Percentiles rank a stretch among this genome's conserved stretches.
Conservation (phyloP, 2,888 invertebrate species). For the Ormyrus pomaceus region DNA sequence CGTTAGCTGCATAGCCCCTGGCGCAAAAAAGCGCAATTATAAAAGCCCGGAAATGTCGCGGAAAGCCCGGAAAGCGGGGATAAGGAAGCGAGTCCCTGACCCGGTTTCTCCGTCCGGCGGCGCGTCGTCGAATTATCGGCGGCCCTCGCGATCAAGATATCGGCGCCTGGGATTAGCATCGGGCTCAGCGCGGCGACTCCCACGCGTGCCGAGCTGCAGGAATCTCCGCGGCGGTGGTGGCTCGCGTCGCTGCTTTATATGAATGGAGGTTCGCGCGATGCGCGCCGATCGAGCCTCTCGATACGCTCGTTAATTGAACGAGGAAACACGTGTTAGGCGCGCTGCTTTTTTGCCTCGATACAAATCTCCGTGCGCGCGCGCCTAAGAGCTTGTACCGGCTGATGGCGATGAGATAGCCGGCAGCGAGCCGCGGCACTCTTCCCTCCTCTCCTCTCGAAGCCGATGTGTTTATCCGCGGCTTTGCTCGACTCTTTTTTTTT, state of each 20-base stretch:
- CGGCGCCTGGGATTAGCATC: constrained; percentile 29
- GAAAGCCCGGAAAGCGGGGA: constrained; percentile 30
- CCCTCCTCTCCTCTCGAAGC: no score
- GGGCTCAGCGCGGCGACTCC: constrained; percentile 27
- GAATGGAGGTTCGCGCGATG: constrained; percentile 17
- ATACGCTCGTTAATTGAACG: constrained; percentile 51
- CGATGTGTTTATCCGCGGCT: constrained; percentile 31
- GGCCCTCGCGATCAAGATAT: constrained; percentile 59
- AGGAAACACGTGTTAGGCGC: constrained; percentile 48
- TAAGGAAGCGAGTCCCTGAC: constrained; percentile 62
- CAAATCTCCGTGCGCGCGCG: constrained; percentile 22
- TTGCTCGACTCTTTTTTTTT: not conserved
- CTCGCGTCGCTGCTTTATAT: not conserved
- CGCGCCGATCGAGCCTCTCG: constrained; percentile 40
- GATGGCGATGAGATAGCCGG: constrained; percentile 38
- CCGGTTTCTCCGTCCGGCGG: constrained; percentile 60
- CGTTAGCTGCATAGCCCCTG: not conserved
- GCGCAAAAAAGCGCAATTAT: not conserved
- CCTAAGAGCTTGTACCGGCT: constrained; percentile 3
- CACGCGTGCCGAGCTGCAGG: not conserved
- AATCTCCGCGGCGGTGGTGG: not conserved
- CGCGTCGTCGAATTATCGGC: constrained; percentile 63
- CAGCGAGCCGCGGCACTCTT: not conserved
- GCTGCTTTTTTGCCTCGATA: constrained; percentile 32
- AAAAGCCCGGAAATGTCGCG: constrained; percentile 15